Evolutionary conservation across 1,140 invertebrate species (phyloP).

Genomic region (Meloidogyne chitwoodi): DNA sequence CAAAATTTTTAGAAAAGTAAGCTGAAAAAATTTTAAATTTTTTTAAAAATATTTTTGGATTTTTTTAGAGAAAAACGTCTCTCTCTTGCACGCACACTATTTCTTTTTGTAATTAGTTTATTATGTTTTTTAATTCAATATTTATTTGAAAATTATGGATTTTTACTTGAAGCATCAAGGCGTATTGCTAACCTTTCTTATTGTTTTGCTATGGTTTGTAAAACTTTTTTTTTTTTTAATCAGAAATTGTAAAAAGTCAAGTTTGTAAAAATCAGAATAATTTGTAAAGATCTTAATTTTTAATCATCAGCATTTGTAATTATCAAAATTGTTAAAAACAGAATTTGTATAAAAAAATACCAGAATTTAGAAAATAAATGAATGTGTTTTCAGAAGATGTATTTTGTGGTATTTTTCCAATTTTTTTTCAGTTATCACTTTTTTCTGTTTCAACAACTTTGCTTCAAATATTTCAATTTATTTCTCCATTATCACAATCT

Average conservation of each 20-base stretch:
- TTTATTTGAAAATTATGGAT: conserved; percentile 17
- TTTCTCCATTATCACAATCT: neutral
- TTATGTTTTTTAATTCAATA: conserved; percentile 11
- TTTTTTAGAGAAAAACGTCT: conserved; percentile 8
- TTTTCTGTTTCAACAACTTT: conserved; percentile 8
- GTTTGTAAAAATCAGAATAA: too few relatives aligned
- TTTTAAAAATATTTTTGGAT: neutral
- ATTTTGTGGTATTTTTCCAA: too few relatives aligned
- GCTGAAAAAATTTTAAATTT: neutral
- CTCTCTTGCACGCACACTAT: neutral
- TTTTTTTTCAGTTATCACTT: conserved; percentile 1
- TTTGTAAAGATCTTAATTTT: too few relatives aligned
- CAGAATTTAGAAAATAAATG: too few relatives aligned
- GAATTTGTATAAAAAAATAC: too few relatives aligned
- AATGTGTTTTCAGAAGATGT: too few relatives aligned
- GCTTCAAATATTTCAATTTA: conserved; percentile 16
- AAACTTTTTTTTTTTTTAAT: neutral
- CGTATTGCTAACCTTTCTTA: conserved; percentile 30
- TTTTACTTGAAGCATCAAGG: conserved; percentile 16
- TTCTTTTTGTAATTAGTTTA: conserved; percentile 7
- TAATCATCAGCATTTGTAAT: too few relatives aligned
- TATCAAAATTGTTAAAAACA: too few relatives aligned
- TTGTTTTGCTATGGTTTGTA: conserved; percentile 34
- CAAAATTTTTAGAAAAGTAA: conserved; percentile 2
- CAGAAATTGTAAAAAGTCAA: too few relatives aligned